Conservation (phyloP, 1,140 invertebrate genomes). For the Brachionus sp. region DNA sequence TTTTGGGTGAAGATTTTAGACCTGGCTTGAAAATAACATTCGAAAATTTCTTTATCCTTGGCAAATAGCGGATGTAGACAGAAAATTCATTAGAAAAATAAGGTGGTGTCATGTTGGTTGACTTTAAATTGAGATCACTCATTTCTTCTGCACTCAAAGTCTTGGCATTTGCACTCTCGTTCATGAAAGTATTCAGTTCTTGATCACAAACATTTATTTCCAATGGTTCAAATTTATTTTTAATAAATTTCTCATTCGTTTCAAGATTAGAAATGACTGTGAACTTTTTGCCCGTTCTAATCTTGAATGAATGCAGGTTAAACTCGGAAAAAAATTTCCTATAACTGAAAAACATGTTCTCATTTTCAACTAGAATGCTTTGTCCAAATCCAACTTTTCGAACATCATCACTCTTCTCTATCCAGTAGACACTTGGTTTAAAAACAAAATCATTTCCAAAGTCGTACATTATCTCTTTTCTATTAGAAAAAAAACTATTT, state of each 20-base stretch:
- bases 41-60: not conserved
- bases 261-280: not conserved
- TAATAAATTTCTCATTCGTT: not conserved
- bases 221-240: slow-evolving; percentile 23
- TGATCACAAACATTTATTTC: not conserved
- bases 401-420: not conserved
- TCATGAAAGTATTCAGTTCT: slow-evolving; percentile 4
- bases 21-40: not conserved
- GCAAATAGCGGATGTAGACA: not conserved
- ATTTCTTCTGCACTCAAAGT: not conserved
- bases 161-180: not conserved
- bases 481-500: not conserved
- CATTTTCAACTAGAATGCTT: not conserved
- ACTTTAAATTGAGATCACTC: not conserved
- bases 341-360: slow-evolving; percentile 10
- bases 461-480: not conserved
- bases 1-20: not conserved
- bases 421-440: not conserved
- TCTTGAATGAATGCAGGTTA: not conserved
- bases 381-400: not conserved
- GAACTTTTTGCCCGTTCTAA: slow-evolving; percentile 10
- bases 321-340: slow-evolving; percentile 12
- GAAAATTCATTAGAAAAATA: slow-evolving; percentile 2
- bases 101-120: slow-evolving; percentile 11
- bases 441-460: not conserved